Base-by-base conservation (phyloP, 2,113 vertebrate genomes). In the Cyanoliseus patagonus region DNA sequence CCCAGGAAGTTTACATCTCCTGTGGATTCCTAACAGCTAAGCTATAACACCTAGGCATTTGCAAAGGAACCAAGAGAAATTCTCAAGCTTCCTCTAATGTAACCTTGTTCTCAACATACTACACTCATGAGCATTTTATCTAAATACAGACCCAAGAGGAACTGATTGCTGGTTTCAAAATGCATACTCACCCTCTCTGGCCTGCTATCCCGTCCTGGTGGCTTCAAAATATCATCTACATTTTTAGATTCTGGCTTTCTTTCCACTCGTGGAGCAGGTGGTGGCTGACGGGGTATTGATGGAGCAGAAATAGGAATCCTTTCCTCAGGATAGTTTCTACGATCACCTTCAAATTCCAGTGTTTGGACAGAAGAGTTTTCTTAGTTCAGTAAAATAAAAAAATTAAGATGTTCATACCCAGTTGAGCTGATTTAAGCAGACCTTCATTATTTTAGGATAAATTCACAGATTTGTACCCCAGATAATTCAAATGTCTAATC, bases 161-260 rank as follows among this genome's bases (percentile, higher is more conserved):
- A 88, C 5, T 0, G 0, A 47, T 0, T 51, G 31, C 1, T 88
- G 55, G 30, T 79, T 86, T 86, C 52, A 91, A 23, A 81, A 92
- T 11, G 23, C 70, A 86, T 42, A 98, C 97, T 92, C 97, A 99
- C 99, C 97, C 99, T 98, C 78, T 99, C 99, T 70, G 99, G 99
- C 22, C 99, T 98, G 94, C 98, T 98, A 24, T 97, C 98, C 85
- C 99, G 98, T 78, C 99, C 99, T 14, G 99, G 99, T 22, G 98
- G 98, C 96, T 99, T 99, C 94, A 99, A 98, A 95, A 99, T 98
- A 94, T 99, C 99, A 67, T 99, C 99, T 41, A 99, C 99, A 72
- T 99, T 99, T 97, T 99, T 99, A 64, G 98, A 99, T 92, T 99
- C 99, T 28, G 99, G 99, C 94, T 99, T 99, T 94, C 98, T 99